Percentiles rank a stretch among this genome's conserved stretches.
phyloP scores from a whole-genome alignment of 2,888 invertebrate genomes.

The Luffia ferchaultella region DNA sequence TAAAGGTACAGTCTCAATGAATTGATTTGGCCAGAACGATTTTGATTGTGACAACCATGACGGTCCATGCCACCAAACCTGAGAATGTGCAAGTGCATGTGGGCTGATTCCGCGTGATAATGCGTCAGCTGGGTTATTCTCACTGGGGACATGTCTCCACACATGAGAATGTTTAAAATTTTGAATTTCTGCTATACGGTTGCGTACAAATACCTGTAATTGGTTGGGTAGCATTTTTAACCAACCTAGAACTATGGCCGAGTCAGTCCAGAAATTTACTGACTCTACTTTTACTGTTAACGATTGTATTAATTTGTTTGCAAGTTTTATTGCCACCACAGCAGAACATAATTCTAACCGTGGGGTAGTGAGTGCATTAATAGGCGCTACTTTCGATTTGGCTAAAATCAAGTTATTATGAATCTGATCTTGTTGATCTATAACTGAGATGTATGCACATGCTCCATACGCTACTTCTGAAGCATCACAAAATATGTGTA shows the following conservation, averaged over 20 bases:
- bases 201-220: slow-evolving; percentile 17
- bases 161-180: neutral
- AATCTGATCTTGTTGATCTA: slow-evolving; percentile 7
- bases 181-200: slow-evolving; percentile 13
- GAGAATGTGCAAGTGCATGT: neutral
- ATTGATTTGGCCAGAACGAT: neutral
- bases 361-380: slow-evolving; percentile 21
- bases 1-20: neutral
- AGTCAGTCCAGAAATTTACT: slow-evolving; percentile 20
- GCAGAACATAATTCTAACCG: slow-evolving; percentile 23
- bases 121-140: slow-evolving; percentile 6
- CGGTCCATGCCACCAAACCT: slow-evolving; percentile 6
- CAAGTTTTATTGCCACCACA: slow-evolving; percentile 18
- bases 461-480: slow-evolving; percentile 22
- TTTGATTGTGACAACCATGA: neutral
- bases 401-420: slow-evolving; percentile 15
- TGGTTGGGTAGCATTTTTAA: slow-evolving; percentile 9
- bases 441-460: slow-evolving; percentile 17
- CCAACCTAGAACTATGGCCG: slow-evolving; percentile 18
- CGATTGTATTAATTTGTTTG: slow-evolving; percentile 15
- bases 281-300: slow-evolving; percentile 12
- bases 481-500: slow-evolving; percentile 21
- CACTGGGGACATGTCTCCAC: slow-evolving; percentile 1
- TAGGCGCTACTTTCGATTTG: slow-evolving; percentile 19
- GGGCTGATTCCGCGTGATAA: slow-evolving; percentile 1